Base-by-base conservation (phyloP, 2,888 invertebrate species). In the Sipha maydis region DNA sequence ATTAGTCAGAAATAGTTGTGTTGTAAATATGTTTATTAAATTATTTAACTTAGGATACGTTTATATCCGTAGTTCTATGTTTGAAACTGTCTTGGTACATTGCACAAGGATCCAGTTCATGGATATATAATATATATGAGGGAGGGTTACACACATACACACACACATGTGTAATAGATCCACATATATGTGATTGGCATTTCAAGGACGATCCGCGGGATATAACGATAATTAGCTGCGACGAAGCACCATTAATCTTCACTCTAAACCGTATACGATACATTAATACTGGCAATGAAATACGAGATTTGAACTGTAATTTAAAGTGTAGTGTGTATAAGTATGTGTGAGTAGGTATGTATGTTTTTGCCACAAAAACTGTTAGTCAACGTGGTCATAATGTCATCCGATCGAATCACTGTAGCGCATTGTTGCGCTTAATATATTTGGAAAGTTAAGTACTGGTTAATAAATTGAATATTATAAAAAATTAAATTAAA, bases 171-270 rank as follows among this genome's bases (percentile, higher is more conserved):
- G 79, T 54, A 73, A 83, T 54, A 8, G 54, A 73, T 54, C 34
- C 8, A 4, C 25, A 54, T 31, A 48, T 38, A 61, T 61, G 61
- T 54, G 14, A 48, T 38, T 38, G 31, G 31, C 28, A 73, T 25
- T 54, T 73, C 73, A 5, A 56, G 83, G 11, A 61, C 28, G 28
- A 38, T 38, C 21, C 41, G 14, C 34, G 25, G 17, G 3, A 31
- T 8, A 61, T 28, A 76, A 76, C 38, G 38, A 84, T 84, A 84
- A 84, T 84, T 61, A 75, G 56, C 14, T 84, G 25, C 21, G 38
- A 28, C 38, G 14, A 84, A n/a, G 19, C 19, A 84, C 61, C 84
- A 76, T 84, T 76, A 76, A 75, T 84, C 56, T 84, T 84, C 14
- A 19, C 38, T 54, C 38, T 79, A 38, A 75, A 61, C 61, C 69